Base-by-base conservation (phyloP, 1,140 invertebrate genomes). In the Pinna nobilis region DNA sequence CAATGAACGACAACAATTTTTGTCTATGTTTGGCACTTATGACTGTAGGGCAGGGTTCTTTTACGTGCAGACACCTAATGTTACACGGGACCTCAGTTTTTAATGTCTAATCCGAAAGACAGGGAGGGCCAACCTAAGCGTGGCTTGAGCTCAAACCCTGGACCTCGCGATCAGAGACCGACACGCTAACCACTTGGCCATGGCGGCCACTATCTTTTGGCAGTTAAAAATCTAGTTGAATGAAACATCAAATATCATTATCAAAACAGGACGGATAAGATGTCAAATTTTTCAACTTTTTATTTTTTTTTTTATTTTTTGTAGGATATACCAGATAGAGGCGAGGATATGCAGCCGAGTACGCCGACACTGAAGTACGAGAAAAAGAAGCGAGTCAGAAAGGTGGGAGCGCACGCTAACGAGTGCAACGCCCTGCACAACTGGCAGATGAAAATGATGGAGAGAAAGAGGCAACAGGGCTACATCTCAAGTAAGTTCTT, bases 371-470 rank as follows among this genome's bases (percentile, higher is more conserved):
- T 87, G 2, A 87, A 86, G 69, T 86, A 87, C 68, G 84, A 85
- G 69, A 87, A 84, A 69, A 85, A 85, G 49, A 76, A 68, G 25
- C 70, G 67, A 30, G 66, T 63, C 15, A 65, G 55, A 35, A 41
- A 73, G 25, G 49, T 51, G 15, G 49, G 51, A 49, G 32, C 57
- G 20, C 71, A 67, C 20, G 63, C 68, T 33, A 67, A 80, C 49
- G 84, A 87, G 55, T 83, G 70, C 55, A 88, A 87, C 67, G 86
- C 88, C 20, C 73, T 89, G 32, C 77, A 70, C 11, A 88, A 89
- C 82, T 89, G 88, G 88, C 80, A 86, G 61, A 50, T 76, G 25
- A 85, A 84, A 65, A 89, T 89, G 88, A 53, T 80, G 41, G 86
- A 89, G 63, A 83, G 88, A 41, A 87, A 86, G 69, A 74, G 64